A percentile compares a stretch with the other conserved stretches of the same genome.
These are phyloP conservation scores for Drosophila algonquin DNA, from an alignment of 2,888 invertebrate genomes.

Conservation along the genomic window DNA sequence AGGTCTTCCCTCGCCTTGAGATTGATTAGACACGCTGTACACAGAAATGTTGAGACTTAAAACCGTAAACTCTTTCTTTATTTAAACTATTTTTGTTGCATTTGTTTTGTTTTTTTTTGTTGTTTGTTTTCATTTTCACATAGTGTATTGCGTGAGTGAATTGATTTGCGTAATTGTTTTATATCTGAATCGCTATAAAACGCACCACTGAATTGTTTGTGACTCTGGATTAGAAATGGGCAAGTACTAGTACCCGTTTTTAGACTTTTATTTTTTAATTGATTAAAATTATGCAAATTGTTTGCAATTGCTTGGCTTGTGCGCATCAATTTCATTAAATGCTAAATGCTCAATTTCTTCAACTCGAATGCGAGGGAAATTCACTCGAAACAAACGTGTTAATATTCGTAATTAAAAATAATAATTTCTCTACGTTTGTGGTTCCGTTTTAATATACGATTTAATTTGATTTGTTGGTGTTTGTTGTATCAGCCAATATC, in stretches of 20 bases:
- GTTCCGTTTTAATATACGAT: constrained; percentile 6
- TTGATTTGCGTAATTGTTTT: constrained; percentile 61
- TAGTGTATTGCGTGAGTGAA: constrained; percentile 48
- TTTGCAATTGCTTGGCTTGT: constrained; percentile 56
- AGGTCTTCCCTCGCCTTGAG: neutral
- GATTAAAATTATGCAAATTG: constrained; percentile 33
- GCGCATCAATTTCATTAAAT: constrained; percentile 68
- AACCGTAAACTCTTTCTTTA: constrained; percentile 62
- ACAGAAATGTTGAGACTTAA: constrained; percentile 52
- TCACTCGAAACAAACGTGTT: constrained; percentile 33
- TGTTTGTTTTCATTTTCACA: constrained; percentile 2
- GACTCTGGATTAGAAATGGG: constrained; percentile 11
- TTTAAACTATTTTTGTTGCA: constrained; percentile 44
- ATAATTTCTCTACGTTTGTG: neutral
- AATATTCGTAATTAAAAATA: constrained; percentile 15
- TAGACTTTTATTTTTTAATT: constrained; percentile 28
- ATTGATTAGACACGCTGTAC: constrained; percentile 10
- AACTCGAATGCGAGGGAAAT: constrained; percentile 34
- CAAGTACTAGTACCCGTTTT: constrained; percentile 2
- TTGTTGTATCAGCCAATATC: constrained; percentile 1
- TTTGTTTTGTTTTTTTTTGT: constrained; percentile 26
- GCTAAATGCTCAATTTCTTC: constrained; percentile 48
- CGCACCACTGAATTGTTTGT: constrained; percentile 73
- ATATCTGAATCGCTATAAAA: constrained; percentile 70
- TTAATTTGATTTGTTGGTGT: constrained; percentile 27